Evolutionary conservation across 2,797 vertebrate species (phyloP), one percentile per base, ranked within the genome.

Genomic region (Acropternis orthonyx): DNA sequence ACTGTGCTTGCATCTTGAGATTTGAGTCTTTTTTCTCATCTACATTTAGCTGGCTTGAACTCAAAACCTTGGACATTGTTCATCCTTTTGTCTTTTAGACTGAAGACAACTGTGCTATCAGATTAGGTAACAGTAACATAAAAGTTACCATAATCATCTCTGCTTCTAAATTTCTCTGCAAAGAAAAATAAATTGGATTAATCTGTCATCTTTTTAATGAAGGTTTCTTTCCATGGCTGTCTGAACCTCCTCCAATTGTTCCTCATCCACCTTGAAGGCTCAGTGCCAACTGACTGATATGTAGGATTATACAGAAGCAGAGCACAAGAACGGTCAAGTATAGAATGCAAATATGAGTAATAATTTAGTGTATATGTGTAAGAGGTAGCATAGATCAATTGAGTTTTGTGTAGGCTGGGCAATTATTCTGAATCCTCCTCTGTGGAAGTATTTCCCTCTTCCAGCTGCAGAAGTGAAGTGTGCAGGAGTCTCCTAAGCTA

Each of bases 151-250:
- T 7, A 56, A 46, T 59, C 10, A 46, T 61, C 26, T 89, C 77
- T 28, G 15, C 32, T 61, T 54, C 52, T 51, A 32, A 15, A 10
- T 58, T 87, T 36, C 8, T 71, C 80, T 49, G 28, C 44, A 43
- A 83, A 91, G 26, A 32, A 74, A 83, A 91, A 85, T 26, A 46
- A 67, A 52, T 85, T n/a, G 3, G 52, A 67, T 61, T 85, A 73
- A 56, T 11, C 12, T 58, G 8, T 18, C 21, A 63, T 56, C 21
- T 83, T 66, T 52, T 59, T 9, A 44, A 61, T 16, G 2, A 44
- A 12, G 28, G 4, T 17, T 85, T 72, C 46, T 84, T 81, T 72
- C 39, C 3, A 6, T 30, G 22, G 18, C 3, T 28, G 10, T 76
- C 66, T 87, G 77, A 76, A 54, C 6, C 2, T 75, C 3, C 15